Conservation (phyloP, 2,797 vertebrate genomes). For the Sparus aurata region DNA sequence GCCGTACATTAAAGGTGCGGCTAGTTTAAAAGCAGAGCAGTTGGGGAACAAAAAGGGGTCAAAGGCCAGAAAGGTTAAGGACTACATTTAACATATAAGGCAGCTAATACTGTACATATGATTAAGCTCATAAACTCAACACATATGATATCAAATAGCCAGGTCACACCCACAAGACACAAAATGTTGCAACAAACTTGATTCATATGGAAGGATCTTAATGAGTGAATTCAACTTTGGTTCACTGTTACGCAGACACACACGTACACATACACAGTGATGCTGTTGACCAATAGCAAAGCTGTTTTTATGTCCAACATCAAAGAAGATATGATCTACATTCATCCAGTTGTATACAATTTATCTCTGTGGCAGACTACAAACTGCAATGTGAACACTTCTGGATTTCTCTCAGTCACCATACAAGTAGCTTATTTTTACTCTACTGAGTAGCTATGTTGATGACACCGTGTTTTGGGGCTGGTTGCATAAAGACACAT, state of each 20-base stretch:
- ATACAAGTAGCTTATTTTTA: background rate
- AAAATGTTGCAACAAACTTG: background rate
- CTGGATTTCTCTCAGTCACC: background rate
- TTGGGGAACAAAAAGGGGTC: background rate
- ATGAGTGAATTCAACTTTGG: conserved; percentile 25
- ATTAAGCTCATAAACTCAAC: background rate
- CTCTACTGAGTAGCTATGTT: background rate
- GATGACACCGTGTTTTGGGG: background rate
- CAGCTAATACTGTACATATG: background rate
- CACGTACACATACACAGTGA: background rate
- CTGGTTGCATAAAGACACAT: conserved; percentile 25
- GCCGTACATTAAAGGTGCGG: background rate
- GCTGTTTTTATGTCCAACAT: background rate
- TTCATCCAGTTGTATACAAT: background rate
- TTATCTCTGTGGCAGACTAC: background rate
- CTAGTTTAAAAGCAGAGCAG: conserved; percentile 11
- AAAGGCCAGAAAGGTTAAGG: background rate
- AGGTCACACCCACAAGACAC: background rate
- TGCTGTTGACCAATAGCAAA: background rate
- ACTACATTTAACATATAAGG: background rate
- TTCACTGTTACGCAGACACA: background rate
- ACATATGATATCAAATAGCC: background rate
- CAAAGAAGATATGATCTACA: background rate
- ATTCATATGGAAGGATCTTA: background rate
- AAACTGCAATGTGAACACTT: background rate